A percentile compares a stretch with the other conserved stretches of the same genome.
Conservation (phyloP, 1,140 invertebrate species). For the Drosophila kikkawai region DNA sequence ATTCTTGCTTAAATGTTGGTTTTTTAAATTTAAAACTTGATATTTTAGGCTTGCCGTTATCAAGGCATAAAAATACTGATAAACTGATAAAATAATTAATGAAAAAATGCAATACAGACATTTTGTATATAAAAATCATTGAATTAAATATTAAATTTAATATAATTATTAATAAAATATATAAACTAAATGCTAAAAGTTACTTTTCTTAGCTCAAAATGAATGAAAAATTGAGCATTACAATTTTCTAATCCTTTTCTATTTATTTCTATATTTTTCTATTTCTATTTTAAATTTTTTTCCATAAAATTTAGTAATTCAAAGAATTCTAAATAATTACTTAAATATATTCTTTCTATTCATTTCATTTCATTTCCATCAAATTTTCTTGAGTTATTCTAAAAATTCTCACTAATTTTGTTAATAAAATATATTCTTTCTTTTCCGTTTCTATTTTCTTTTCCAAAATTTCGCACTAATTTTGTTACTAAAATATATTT, state of each 20-base stretch:
- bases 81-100: background rate
- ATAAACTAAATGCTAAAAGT: too few species aligned
- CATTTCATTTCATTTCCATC: background rate
- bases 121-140: background rate
- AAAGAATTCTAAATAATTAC: too few species aligned
- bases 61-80: background rate
- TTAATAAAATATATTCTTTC: background rate
- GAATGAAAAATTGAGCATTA: background rate
- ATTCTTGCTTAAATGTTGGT: background rate
- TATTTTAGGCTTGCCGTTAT: background rate
- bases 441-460: too few species aligned
- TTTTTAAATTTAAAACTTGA: background rate
- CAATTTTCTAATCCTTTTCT: background rate
- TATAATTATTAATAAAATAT: too few species aligned
- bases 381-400: too few species aligned
- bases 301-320: too few species aligned
- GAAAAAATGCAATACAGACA: background rate
- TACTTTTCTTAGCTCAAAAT: fast-evolving
- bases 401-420: background rate
- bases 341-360: too few species aligned
- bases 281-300: too few species aligned
- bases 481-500: background rate
- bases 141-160: too few species aligned
- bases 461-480: background rate
- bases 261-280: too few species aligned